Conservation (phyloP, 2,113 vertebrate genomes). For the Galbula dea region DNA sequence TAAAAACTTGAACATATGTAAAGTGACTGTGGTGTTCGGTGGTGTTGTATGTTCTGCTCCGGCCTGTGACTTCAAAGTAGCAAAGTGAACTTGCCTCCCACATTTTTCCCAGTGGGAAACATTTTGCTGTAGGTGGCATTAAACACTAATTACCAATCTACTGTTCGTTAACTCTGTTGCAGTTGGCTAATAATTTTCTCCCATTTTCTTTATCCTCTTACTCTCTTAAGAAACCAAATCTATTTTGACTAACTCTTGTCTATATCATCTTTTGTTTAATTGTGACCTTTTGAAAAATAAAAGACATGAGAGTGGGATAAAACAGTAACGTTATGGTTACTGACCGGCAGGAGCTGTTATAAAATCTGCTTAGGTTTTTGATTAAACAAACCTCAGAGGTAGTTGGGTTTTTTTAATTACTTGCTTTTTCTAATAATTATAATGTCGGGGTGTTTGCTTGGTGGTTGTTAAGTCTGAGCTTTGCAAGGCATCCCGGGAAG, state of each 20-base stretch:
- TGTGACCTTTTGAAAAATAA: conserved; percentile 49
- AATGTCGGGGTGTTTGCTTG: background rate
- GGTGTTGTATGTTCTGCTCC: conserved; percentile 35
- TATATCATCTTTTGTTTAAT: background rate
- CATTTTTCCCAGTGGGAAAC: conserved; percentile 58
- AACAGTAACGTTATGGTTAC: conserved; percentile 25
- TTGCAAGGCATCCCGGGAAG: background rate
- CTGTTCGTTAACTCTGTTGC: conserved; percentile 15
- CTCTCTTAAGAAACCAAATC: background rate
- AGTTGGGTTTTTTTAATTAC: background rate
- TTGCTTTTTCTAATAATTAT: background rate
- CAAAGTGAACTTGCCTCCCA: background rate
- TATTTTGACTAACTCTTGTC: conserved; percentile 31
- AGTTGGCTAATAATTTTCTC: conserved; percentile 8
- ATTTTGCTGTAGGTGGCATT: conserved; percentile 32
- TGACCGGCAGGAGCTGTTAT: background rate
- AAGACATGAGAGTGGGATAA: conserved; percentile 17
- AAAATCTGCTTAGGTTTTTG: background rate
- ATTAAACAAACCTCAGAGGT: background rate
- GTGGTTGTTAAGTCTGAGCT: background rate
- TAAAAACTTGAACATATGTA: conserved; percentile 50
- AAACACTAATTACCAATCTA: conserved; percentile 18
- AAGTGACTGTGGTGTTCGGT: conserved; percentile 23
- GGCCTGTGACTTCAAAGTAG: background rate
- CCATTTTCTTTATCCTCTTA: background rate